Conservation (phyloP, 2,113 vertebrate species). For the Mobula hypostoma region DNA sequence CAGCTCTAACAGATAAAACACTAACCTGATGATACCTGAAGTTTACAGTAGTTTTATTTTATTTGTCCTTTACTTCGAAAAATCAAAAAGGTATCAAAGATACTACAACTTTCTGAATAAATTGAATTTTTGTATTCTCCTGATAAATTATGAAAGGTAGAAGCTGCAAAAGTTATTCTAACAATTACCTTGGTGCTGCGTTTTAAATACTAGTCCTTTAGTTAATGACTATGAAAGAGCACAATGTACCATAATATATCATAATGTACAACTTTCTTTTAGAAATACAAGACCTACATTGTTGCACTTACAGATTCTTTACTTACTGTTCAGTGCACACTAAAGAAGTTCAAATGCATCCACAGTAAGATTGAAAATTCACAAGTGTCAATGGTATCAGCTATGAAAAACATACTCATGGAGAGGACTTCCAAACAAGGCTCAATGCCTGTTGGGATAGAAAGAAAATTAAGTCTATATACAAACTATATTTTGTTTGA, state of each 20-base stretch:
- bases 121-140: neutral
- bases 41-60: neutral
- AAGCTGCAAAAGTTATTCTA: no score
- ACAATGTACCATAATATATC: neutral
- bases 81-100: neutral
- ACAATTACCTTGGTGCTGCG: no score
- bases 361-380: neutral
- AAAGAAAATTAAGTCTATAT: neutral
- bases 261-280: neutral
- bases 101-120: neutral
- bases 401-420: neutral
- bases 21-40: neutral
- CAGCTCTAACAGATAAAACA: neutral
- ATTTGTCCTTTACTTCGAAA: neutral
- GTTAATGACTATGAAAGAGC: neutral
- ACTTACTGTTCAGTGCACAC: neutral
- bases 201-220: no score
- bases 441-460: neutral
- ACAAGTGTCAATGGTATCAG: constrained; percentile 23
- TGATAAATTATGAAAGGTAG: neutral
- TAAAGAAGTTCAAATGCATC: neutral
- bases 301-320: neutral
- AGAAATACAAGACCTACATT: neutral
- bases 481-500: neutral
- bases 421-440: neutral